phyloP scores from a whole-genome alignment of 2,797 vertebrate genomes.

The Gobionotothen gibberifrons region DNA sequence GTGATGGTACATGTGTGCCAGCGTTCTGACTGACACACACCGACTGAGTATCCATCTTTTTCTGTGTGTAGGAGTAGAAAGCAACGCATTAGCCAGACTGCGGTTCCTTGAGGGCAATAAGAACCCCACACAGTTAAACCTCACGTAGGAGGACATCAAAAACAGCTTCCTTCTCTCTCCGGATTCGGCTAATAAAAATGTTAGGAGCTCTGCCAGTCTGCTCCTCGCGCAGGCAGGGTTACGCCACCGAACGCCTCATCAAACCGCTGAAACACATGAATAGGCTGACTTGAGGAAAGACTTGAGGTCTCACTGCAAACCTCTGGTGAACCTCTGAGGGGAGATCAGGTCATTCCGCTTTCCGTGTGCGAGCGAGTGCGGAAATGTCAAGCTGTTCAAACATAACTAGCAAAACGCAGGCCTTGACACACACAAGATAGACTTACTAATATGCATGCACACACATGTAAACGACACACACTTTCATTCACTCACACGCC shows the following conservation, averaged over 20 bases:
- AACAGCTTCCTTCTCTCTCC: constrained; percentile 64
- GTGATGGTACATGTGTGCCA: constrained; percentile 33
- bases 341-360: constrained; percentile 23
- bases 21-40: constrained; percentile 16
- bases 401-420: neutral
- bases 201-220: constrained; percentile 61
- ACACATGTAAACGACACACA: neutral
- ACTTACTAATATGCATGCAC: neutral
- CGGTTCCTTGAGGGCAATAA: constrained; percentile 74
- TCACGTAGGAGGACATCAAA: constrained; percentile 80
- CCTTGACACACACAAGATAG: constrained; percentile 3
- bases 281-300: constrained; percentile 54
- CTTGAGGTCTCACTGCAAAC: too few species aligned
- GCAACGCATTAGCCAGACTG: constrained; percentile 78
- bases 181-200: constrained; percentile 75
- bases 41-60: constrained; percentile 50
- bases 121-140: constrained; percentile 74
- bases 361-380: neutral
- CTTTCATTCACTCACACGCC: neutral
- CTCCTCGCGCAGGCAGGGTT: constrained; percentile 48
- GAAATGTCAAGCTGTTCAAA: constrained; percentile 18
- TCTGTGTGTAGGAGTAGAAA: constrained; percentile 78
- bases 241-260: constrained; percentile 39
- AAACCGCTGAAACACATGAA: constrained; percentile 42
- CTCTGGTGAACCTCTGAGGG: too few species aligned